Evolutionary conservation across 2,888 invertebrate genomes (phyloP), one percentile per base, ranked within the genome.

Genomic region (Anthophora plumipes): DNA sequence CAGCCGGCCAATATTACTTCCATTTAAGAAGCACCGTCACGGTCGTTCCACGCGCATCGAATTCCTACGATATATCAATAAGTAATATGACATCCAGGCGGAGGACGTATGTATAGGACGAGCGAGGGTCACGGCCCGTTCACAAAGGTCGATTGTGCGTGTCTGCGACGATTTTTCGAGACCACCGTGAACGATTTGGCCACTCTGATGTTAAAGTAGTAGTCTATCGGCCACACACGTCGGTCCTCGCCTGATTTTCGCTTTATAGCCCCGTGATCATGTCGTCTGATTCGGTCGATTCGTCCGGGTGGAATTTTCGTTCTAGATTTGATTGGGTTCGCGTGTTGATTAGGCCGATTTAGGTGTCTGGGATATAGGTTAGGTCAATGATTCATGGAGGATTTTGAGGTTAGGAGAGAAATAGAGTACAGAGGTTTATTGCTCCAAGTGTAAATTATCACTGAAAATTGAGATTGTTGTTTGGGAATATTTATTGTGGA

Each of bases 41-140:
- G 61, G 57, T 69, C 83, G 73, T 77, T 80, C 78, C 83, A 70
- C 76, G 71, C 67, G 81, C 81, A 69, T 73, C 77, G 82, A 80
- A 88, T 88, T 88, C 82, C 73, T 70, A 72, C 81, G 69, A 67
- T 81, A 67, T 81, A 85, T 88, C 88, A 88, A 88, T 88, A 88
- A 88, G 88, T 88, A 85, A 88, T 88, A 88, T 88, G 88, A 88
- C 88, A 86, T 88, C 88, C 79, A 86, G 57, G 77, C 80, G 86
- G 31, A 86, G 88, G 88, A 88, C 87, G 69, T 80, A 77, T 74
- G 63, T 80, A 72, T 72, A 66, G 37, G 63, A 43, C 22, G 52
- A n/a, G n/a, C 17, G n/a, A 7, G 66, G 85, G 82, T 84, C 82
- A 71, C 31, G 39, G 72, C 37, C 48, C 61, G 60, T 0, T 55